Evolutionary conservation across 53 echinoderm and acorn worm genomes (phyloP), one percentile per base, ranked within the genome.

Genomic region (Echinometra lucunter): DNA sequence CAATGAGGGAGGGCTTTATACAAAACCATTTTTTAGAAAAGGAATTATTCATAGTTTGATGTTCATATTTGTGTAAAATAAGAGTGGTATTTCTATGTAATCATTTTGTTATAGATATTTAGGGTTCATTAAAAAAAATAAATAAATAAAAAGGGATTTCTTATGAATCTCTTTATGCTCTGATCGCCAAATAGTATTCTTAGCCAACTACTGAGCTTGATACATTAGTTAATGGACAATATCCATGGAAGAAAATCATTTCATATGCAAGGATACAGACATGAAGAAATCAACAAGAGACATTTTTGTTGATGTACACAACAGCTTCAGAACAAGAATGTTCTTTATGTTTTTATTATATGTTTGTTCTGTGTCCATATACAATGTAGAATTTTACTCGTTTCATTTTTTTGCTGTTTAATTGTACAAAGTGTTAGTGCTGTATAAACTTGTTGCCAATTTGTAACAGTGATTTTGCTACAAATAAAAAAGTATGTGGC

Each of bases 371-470:
- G 13, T 72, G 32, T 72, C 13, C 72, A 72, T 13, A 53, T 53
- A 21, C 82, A 23, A 49, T 85, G 85, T 85, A 85, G 85, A 85
- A 85, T 85, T 85, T n/a, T 47, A 13, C 11, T 28, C 49, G 85
- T 85, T 85, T 81, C 19, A 91, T 70, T 15, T 91, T 44, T 45
- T 91, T 70, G 70, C 12, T 37, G 89, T 60, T 89, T 60, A 57
- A 58, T 30, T 91, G 91, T 91, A 91, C 28, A 91, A 91, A 69
- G 60, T 55, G 25, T 16, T 10, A 35, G 58, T 57, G 27, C 70
- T 91, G 91, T 91, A 91, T 70, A 91, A 91, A 91, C 30, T 91
- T 91, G 91, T 91, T 91, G 91, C 91, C 91, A 67, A 91, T 69
- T 91, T 91, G 91, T 91, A 47, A 66, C 70, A 11, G 69, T 91